Evolutionary conservation across 2,888 invertebrate species (phyloP), one percentile per base, ranked within the genome.

Genomic region (Physocephala rufipes): DNA sequence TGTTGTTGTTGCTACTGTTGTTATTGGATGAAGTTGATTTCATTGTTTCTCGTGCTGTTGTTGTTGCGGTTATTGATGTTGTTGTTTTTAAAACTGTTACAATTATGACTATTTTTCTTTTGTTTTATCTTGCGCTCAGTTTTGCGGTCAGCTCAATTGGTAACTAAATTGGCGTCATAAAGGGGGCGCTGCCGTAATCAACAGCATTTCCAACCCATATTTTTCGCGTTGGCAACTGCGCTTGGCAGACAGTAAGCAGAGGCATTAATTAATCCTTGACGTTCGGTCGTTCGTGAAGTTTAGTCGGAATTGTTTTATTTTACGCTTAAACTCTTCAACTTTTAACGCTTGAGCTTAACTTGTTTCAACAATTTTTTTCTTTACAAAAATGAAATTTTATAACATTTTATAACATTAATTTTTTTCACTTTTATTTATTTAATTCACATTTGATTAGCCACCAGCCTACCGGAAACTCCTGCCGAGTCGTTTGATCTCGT

Each of bases 201-300:
- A 65, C 65, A 51, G 51, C 30, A 30, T 28, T 65, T 28, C 65
- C 65, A 65, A 30, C 51, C 65, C 65, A 65, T 30, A 51, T 65
- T 65, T 51, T 65, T 43, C 36, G 9, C 16, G 67, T n/a, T 43
- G 66, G 66, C 66, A 9, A 4, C n/a, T n/a, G n/a, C 4, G 9
- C 36, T 36, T 36, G 36, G 36, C 36, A 7, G 36, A 9, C 36
- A 36, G 36, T 4, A 4, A 36, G 36, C 36, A 36, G 36, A 55
- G 55, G 58, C 67, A 43, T 67, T 67, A 67, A 67, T 67, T 67
- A 55, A 51, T 58, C 26, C 24, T 24, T 28, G 58, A 24, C 58
- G 58, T 4, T 36, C 36, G 36, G 36, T 36, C 36, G 36, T 4
- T 36, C 36, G 47, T n/a, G n/a, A n/a, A n/a, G n/a, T n/a, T 63